Base-by-base conservation (phyloP, 2,888 invertebrate species). In the Erebia epiphron region DNA sequence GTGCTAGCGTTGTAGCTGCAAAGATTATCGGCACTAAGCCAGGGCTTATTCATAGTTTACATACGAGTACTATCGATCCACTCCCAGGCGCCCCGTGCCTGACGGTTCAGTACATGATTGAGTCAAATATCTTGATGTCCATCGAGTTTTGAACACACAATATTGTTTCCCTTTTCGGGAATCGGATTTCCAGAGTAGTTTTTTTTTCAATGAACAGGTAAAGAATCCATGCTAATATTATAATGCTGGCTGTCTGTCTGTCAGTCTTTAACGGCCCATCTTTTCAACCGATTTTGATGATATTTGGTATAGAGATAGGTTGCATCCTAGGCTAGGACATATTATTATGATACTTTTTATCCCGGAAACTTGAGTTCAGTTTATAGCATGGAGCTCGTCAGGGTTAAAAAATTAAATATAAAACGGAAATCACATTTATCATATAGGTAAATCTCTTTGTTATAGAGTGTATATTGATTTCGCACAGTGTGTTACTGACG, bases 41-140 rank as follows among this genome's bases (percentile, higher is more conserved):
- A 77, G 76, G 80, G 87, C 83, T 88, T 86, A 88, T 80, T 83
- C 81, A 80, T 85, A 85, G 86, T 88, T 88, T 86, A 86, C 85
- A 70, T 68, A 66, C 84, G 46, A 46, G 13, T 46, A 46, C 84
- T 81, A 86, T 86, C 86, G 85, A 86, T 86, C 83, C 41, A 73
- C 65, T 35, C n/a, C 63, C 18, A n/a, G 16, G 41, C 50, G 50
- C 14, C 52, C 56, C 66, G 66, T 56, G 54, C 56, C 56, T 66
- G 66, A 54, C 57, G 66, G 56, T 43, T 18, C 78, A 79, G 77
- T 80, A 76, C 78, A 76, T 79, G 76, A 82, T 75, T 75, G 80
- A 74, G 74, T 73, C 73, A 72, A 68, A 71, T 68, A 69, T 75
- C 68, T 70, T 54, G 73, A 67, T 71, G 69, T 72, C 75, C 21